These are phyloP conservation scores for Paragorgia papillata DNA, from an alignment of 92 coral and sea anemone genomes.

Conservation along the genomic window DNA sequence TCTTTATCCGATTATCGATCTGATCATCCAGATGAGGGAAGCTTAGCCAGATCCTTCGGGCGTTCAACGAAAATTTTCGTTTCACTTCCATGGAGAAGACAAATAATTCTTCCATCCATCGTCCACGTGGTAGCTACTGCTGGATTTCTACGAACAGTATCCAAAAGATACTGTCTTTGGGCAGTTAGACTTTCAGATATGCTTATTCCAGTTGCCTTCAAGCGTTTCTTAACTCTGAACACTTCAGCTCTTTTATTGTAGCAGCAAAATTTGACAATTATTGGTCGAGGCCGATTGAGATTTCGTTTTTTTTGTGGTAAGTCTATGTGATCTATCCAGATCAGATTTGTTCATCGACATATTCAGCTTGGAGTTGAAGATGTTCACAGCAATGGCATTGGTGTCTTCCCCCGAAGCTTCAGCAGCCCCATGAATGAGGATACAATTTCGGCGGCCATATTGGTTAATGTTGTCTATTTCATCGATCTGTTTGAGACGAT, in stretches of 20 bases:
- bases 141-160: constrained; percentile 14
- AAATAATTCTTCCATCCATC: constrained; percentile 43
- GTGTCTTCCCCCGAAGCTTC: constrained; percentile 17
- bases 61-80: not conserved
- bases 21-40: not conserved
- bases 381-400: constrained; percentile 3
- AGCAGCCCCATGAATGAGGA: constrained; percentile 19
- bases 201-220: not conserved
- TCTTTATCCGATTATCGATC: no score
- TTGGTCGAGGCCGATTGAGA: constrained; percentile 33
- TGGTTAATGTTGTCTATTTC: constrained; percentile 18
- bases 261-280: constrained; percentile 42
- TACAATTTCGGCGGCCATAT: constrained; percentile 14
- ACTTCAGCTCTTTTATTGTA: constrained; percentile 25
- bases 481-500: constrained; percentile 14
- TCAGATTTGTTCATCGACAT: constrained; percentile 20
- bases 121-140: constrained; percentile 51
- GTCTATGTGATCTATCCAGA: constrained; percentile 41
- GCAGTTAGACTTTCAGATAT: constrained; percentile 20
- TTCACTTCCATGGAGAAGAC: constrained; percentile 5
- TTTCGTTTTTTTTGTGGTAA: constrained; percentile 2
- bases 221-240: constrained; percentile 24
- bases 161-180: constrained; percentile 34
- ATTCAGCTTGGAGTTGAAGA: constrained; percentile 30
- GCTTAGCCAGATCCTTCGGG: constrained; percentile 7